Conservation (phyloP, 2,888 invertebrate species). For the Pimpla rufipes region DNA sequence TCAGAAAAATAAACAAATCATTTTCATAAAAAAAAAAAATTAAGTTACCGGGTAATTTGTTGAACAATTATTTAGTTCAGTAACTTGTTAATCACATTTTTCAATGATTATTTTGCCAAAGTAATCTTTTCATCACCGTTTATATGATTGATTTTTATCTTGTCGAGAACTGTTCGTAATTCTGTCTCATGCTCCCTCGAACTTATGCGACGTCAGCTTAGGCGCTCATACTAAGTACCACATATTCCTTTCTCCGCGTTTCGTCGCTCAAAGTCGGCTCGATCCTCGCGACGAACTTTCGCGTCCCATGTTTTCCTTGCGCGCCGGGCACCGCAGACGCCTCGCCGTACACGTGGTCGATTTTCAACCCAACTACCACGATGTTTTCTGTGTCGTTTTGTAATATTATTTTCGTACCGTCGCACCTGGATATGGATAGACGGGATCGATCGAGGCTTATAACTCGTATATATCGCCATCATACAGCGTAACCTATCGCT, state of each 20-base stretch:
- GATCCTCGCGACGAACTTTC: slow-evolving; percentile 28
- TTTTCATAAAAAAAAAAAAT: no score
- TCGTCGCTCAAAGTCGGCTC: slow-evolving; percentile 14
- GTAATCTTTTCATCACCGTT: no score
- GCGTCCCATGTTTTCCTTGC: slow-evolving; percentile 12
- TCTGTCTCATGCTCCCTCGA: no score
- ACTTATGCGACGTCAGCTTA: no score
- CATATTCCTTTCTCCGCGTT: slow-evolving; percentile 53
- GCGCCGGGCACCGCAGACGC: background rate
- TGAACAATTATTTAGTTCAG: no score
- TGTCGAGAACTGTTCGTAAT: no score
- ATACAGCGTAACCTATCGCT: background rate
- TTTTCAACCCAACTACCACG: slow-evolving; percentile 5
- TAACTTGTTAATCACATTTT: no score
- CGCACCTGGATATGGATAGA: slow-evolving; percentile 69
- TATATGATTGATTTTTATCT: no score
- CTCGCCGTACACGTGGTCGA: slow-evolving; percentile 6
- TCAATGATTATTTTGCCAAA: no score
- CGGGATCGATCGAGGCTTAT: slow-evolving; percentile 50
- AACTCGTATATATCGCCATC: slow-evolving; percentile 20
- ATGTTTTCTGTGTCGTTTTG: slow-evolving; percentile 75
- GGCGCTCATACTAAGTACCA: no score
- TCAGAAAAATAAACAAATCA: no score
- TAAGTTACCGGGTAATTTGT: no score
- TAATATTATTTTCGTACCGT: slow-evolving; percentile 72